Conservation (phyloP, 2,888 invertebrate genomes). For the Spilosoma lubricipeda region DNA sequence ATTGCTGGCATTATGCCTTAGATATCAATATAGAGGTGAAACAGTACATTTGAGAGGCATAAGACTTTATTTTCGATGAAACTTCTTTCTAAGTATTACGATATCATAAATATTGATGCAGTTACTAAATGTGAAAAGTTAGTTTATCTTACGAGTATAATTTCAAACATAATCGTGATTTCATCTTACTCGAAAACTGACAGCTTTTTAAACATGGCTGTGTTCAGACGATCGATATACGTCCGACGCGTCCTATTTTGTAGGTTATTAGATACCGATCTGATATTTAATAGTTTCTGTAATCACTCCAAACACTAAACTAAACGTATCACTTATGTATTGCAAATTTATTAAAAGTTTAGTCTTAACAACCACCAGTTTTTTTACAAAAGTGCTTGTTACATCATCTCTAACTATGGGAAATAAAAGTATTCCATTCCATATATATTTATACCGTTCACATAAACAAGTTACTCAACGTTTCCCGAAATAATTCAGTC, state of each 20-base stretch:
- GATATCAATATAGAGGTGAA: neutral
- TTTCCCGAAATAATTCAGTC: slow-evolving; percentile 32
- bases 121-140: neutral
- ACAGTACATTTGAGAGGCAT: neutral
- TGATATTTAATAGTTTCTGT: neutral
- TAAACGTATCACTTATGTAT: neutral
- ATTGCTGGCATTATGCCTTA: neutral
- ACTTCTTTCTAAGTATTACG: neutral
- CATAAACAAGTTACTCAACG: slow-evolving; percentile 36
- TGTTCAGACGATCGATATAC: too few relatives aligned
- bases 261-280: neutral
- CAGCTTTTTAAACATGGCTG: neutral
- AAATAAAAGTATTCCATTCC: slow-evolving; percentile 17
- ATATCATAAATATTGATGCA: neutral
- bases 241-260: too few relatives aligned
- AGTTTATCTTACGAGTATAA: neutral
- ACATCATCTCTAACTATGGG: slow-evolving; percentile 18
- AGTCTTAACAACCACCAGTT: neutral
- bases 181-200: neutral
- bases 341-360: neutral
- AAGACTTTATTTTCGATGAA: neutral
- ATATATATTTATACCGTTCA: slow-evolving; percentile 16
- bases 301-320: too few relatives aligned
- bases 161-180: neutral
- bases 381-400: slow-evolving; percentile 7